Percentiles rank a stretch among this genome's conserved stretches.
Evolutionary conservation across 2,113 vertebrate genomes (phyloP).

Genomic region (Seriola dumerili): DNA sequence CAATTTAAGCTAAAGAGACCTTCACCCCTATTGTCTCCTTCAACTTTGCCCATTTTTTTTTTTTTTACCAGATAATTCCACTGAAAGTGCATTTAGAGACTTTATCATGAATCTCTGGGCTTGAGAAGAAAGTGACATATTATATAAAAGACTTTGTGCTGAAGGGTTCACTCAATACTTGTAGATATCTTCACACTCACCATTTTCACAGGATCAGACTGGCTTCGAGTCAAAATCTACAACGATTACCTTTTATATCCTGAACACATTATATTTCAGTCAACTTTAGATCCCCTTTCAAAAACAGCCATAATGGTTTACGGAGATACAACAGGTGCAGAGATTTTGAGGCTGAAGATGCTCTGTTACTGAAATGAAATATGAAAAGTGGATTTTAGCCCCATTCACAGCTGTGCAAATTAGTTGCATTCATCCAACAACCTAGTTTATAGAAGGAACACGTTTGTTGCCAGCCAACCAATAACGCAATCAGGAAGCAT

Average conservation of each 20-base stretch:
- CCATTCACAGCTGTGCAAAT: neutral
- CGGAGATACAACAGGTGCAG: neutral
- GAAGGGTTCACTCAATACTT: neutral
- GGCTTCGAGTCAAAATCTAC: neutral
- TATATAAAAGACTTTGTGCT: neutral
- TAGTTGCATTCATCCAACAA: neutral
- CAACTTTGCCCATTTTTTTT: slow-evolving; percentile 32
- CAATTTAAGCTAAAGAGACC: slow-evolving; percentile 58
- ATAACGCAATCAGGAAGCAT: neutral
- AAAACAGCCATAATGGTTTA: neutral
- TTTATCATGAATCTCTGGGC: neutral
- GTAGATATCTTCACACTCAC: neutral
- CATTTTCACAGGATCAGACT: neutral
- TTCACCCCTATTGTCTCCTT: slow-evolving; percentile 48
- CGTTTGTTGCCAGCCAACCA: slow-evolving; percentile 1
- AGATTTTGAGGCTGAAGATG: neutral
- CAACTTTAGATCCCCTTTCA: neutral
- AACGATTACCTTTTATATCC: neutral
- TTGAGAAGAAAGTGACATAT: neutral
- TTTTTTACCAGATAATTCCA: slow-evolving; percentile 22
- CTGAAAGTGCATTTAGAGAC: slow-evolving; percentile 3
- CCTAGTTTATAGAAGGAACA: neutral
- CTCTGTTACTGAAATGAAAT: neutral
- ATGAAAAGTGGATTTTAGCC: neutral
- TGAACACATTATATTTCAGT: neutral